phyloP scores from a whole-genome alignment of 30 jellyfish, hydroid and myxozoan genomes.

The Cassiopea xamachana region DNA sequence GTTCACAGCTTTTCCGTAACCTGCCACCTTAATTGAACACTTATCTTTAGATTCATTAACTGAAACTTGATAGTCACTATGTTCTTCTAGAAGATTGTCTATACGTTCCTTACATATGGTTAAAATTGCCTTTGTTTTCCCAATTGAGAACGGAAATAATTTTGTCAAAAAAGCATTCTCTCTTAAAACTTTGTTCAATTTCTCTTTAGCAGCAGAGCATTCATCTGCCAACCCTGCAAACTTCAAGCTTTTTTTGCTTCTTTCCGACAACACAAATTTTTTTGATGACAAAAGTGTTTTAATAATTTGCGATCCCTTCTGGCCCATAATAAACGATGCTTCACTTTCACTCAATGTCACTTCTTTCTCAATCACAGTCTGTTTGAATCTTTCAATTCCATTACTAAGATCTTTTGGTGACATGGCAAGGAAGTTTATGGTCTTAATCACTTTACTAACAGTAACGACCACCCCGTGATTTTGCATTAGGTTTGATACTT shows the following conservation, averaged over 20 bases:
- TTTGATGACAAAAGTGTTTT: not conserved
- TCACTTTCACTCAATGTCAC: not conserved
- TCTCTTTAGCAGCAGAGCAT: not conserved
- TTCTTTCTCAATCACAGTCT: not conserved
- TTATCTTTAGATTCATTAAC: not conserved
- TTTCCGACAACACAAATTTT: not conserved
- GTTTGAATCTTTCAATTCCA: constrained; percentile 25
- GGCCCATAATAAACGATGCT: constrained; percentile 2
- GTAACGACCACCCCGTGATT: not conserved
- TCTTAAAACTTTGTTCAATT: not conserved
- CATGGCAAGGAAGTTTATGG: constrained; percentile 4
- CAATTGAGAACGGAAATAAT: constrained; percentile 2
- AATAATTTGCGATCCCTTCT: not conserved
- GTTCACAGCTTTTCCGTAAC: constrained; percentile 11
- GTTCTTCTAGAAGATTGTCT: not conserved
- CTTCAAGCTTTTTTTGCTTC: not conserved
- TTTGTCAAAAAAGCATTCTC: constrained; percentile 15
- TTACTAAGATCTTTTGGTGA: not conserved
- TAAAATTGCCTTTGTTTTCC: constrained; percentile 25
- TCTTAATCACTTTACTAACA: not conserved
- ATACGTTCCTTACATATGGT: not conserved
- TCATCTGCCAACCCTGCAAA: constrained; percentile 11
- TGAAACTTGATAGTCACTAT: not conserved
- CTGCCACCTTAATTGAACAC: constrained; percentile 29
- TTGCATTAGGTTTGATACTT: not conserved